phyloP scores from a whole-genome alignment of 2,113 vertebrate genomes.

The Poeciliopsis turrubarensis region DNA sequence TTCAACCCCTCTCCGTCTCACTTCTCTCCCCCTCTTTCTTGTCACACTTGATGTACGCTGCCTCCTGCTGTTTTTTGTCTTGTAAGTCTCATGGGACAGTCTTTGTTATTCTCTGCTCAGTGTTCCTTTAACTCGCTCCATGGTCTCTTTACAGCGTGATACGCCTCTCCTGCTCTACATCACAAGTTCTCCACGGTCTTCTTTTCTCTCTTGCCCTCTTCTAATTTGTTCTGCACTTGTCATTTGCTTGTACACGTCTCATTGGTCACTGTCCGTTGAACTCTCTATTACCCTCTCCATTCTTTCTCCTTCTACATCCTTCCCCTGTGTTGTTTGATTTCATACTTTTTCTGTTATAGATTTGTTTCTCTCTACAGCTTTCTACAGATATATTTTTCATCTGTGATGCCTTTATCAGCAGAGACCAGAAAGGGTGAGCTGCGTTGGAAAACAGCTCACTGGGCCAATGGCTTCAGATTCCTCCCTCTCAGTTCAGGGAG shows the following conservation, averaged over 20 bases:
- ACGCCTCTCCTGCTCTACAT: constrained; percentile 44
- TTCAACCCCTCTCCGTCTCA: constrained; percentile 4
- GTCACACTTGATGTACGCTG: constrained; percentile 16
- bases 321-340: constrained; percentile 54
- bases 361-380: constrained; percentile 48
- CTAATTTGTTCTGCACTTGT: constrained; percentile 66
- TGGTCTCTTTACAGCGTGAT: constrained; percentile 31
- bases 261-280: constrained; percentile 71
- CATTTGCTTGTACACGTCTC: constrained; percentile 53
- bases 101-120: constrained; percentile 19
- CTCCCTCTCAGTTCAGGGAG: constrained; percentile 24
- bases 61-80: constrained; percentile 43
- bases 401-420: constrained; percentile 47
- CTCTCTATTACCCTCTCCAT: constrained; percentile 59
- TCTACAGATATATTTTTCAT: constrained; percentile 47
- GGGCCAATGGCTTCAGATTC: constrained; percentile 27
- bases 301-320: constrained; percentile 12
- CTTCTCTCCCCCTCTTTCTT: constrained; percentile 17
- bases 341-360: constrained; percentile 53
- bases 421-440: constrained; percentile 26
- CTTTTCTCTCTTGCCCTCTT: constrained; percentile 34
- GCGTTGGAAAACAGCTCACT: constrained; percentile 11
- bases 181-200: constrained; percentile 40
- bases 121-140: constrained; percentile 4
- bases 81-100: constrained; percentile 33